These are phyloP conservation scores for Lates calcarifer DNA, from an alignment of 2,113 vertebrate species.

Conservation along the genomic window DNA sequence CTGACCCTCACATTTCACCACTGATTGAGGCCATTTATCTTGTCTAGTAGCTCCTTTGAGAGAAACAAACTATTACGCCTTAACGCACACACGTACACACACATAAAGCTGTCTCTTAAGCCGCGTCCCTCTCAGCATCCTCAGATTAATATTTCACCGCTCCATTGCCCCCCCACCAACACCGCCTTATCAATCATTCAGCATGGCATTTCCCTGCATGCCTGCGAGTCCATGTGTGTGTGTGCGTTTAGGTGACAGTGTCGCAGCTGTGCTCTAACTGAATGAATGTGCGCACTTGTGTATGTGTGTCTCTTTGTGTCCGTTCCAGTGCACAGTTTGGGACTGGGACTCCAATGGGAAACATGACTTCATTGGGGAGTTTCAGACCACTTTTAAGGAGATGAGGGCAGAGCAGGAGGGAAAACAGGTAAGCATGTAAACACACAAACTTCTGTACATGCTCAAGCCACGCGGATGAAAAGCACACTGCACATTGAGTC, in stretches of 20 bases:
- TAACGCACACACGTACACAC: constrained; percentile 45
- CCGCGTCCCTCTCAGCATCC: constrained; percentile 77
- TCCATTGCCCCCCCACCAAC: constrained; percentile 78
- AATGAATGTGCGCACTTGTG: constrained; percentile 13
- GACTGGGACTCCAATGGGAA: constrained; percentile 99
- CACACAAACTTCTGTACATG: not conserved
- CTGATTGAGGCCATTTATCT: constrained; percentile 69
- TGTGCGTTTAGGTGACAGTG: constrained; percentile 44
- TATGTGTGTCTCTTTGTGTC: constrained; percentile 59
- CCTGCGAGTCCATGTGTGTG: constrained; percentile 42
- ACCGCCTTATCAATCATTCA: constrained; percentile 82
- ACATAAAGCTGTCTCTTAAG: constrained; percentile 65
- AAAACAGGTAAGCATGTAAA: constrained; percentile 87
- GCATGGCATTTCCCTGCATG: constrained; percentile 81
- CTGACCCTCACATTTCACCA: constrained; percentile 46
- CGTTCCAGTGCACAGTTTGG: constrained; percentile 95
- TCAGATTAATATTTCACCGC: constrained; percentile 84
- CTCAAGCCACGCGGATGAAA: not conserved
- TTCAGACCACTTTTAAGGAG: constrained; percentile 95
- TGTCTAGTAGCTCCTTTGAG: constrained; percentile 52
- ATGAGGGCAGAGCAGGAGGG: constrained; percentile 93
- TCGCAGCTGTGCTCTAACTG: constrained; percentile 51
- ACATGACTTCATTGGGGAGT: constrained; percentile 99
- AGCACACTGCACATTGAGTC: not conserved
- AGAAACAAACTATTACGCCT: constrained; percentile 62